Evolutionary conservation across 1,140 invertebrate genomes (phyloP).

Genomic region (Melanaphis sacchari): DNA sequence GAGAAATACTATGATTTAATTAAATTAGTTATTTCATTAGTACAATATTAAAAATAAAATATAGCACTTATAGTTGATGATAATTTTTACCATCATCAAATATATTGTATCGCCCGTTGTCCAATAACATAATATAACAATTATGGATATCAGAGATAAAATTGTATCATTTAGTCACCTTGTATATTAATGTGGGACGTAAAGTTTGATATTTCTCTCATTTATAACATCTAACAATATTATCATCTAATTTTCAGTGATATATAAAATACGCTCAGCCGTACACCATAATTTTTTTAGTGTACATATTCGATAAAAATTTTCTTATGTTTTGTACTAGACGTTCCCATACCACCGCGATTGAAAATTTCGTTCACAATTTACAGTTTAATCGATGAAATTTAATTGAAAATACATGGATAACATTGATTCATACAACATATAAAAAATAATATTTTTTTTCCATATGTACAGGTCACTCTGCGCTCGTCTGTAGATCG

Average conservation of each 20-base stretch:
- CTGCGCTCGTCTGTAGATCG: background rate
- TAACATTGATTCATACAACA: background rate
- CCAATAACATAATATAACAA: background rate
- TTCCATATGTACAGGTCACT: background rate
- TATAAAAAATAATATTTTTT: background rate
- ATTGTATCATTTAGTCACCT: background rate
- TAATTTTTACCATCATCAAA: too few relatives aligned
- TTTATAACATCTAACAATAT: background rate
- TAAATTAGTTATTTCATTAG: too few relatives aligned
- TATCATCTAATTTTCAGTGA: background rate
- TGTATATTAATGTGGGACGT: background rate
- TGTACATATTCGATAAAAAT: background rate
- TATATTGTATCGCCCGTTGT: background rate
- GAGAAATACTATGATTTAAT: background rate
- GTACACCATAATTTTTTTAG: background rate
- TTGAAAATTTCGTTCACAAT: background rate
- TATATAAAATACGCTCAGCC: background rate
- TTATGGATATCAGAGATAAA: background rate
- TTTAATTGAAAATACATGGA: background rate
- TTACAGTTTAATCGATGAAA: background rate
- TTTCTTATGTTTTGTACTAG: background rate
- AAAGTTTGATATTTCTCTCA: background rate
- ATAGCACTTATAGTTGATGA: too few relatives aligned
- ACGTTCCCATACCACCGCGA: accelerated
- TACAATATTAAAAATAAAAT: too few relatives aligned